Evolutionary conservation across 2,888 invertebrate species (phyloP).

Genomic region (Aspidiotus rigidus): DNA sequence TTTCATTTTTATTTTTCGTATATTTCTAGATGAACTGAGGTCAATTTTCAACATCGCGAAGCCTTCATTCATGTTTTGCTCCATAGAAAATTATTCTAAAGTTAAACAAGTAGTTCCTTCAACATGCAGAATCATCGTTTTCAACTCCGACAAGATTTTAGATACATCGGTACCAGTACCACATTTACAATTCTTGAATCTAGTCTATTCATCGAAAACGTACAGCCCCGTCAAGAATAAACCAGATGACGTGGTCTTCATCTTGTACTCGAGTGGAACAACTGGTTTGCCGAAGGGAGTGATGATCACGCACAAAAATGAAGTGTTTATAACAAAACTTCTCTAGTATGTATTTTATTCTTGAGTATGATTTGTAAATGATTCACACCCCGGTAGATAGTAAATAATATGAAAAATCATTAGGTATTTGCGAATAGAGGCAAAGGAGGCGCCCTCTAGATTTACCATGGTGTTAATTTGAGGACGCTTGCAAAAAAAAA

Average conservation of each 20-base stretch:
- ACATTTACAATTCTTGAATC: neutral
- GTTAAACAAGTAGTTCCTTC: neutral
- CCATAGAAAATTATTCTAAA: neutral
- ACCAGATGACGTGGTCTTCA: constrained; percentile 41
- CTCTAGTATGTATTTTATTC: constrained; percentile 41
- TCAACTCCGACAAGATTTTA: neutral
- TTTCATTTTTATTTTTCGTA: no score
- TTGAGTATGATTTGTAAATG: neutral
- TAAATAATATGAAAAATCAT: no score
- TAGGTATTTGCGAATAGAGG: no score
- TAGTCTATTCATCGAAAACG: no score
- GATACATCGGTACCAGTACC: neutral
- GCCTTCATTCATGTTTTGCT: constrained; percentile 9
- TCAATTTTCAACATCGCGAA: constrained; percentile 9
- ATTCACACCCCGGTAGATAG: no score
- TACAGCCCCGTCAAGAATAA: neutral
- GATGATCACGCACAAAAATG: constrained; percentile 50
- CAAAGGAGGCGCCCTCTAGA: no score
- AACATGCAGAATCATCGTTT: neutral
- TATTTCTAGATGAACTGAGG: constrained; percentile 11
- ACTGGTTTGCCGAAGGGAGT: constrained; percentile 75
- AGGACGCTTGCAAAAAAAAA: no score
- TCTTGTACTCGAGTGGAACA: constrained; percentile 79
- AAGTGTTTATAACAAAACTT: constrained; percentile 24
- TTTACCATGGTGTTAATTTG: no score